Evolutionary conservation across 2,888 invertebrate genomes (phyloP).

Genomic region (Stenoptilia bipunctidactyla): DNA sequence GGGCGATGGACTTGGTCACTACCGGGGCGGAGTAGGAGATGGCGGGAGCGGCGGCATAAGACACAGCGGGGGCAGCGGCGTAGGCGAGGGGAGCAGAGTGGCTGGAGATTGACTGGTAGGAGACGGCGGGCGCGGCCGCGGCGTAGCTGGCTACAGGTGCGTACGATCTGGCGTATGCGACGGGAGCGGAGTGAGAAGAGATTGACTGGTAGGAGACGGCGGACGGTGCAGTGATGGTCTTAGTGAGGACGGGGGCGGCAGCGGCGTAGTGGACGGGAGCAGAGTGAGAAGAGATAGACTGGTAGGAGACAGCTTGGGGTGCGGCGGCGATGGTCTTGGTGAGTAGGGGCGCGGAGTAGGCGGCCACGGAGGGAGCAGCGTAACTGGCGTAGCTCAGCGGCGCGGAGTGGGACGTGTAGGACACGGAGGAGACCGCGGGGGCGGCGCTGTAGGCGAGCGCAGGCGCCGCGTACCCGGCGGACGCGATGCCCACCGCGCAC

Average conservation of each 20-base stretch:
- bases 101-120: constrained; percentile 26
- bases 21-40: constrained; percentile 22
- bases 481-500: constrained; percentile 71
- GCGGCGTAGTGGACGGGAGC: constrained; percentile 12
- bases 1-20: constrained; percentile 8
- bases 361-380: neutral
- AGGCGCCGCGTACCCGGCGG: constrained; percentile 66
- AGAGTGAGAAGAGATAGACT: constrained; percentile 17
- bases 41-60: constrained; percentile 24
- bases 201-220: constrained; percentile 8
- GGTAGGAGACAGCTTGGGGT: constrained; percentile 11
- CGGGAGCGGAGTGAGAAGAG: constrained; percentile 19
- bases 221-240: constrained; percentile 24
- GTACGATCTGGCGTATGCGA: constrained; percentile 25
- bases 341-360: constrained; percentile 17
- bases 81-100: constrained; percentile 39
- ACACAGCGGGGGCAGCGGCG: constrained; percentile 26
- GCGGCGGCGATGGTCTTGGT: constrained; percentile 27
- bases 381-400: neutral
- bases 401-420: neutral
- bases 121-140: constrained; percentile 33
- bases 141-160: constrained; percentile 26
- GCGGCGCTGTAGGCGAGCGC: constrained; percentile 26
- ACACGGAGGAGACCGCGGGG: constrained; percentile 17
- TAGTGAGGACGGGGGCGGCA: constrained; percentile 22